Evolutionary conservation across 2,113 vertebrate species (phyloP).

Genomic region (Spizaetus ornatus): DNA sequence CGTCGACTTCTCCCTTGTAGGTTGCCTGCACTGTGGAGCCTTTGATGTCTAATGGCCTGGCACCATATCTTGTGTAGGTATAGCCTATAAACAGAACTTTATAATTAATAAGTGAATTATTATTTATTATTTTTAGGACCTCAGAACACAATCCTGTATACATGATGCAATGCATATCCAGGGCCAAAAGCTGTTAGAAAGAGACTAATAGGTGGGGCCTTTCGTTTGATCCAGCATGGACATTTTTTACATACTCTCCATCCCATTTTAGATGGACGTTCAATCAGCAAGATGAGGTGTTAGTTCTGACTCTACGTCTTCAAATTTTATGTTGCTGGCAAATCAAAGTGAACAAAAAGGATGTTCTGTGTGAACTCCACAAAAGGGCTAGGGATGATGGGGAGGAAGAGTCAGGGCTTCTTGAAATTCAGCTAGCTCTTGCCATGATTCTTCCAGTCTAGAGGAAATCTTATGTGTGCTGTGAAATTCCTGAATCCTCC

Average conservation of each 20-base stretch:
- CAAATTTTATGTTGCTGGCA: neutral
- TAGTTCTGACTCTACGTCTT: neutral
- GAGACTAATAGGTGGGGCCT: neutral
- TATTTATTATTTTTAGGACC: neutral
- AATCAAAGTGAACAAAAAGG: neutral
- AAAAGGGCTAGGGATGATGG: neutral
- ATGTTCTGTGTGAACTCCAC: neutral
- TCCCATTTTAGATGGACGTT: neutral
- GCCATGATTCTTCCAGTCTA: neutral
- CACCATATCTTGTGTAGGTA: neutral
- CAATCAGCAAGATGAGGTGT: neutral
- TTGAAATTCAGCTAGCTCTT: neutral
- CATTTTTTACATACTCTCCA: neutral
- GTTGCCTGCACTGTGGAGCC: neutral
- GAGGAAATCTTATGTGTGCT: neutral
- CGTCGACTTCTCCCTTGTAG: neutral
- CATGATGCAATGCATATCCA: neutral
- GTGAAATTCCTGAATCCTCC: neutral
- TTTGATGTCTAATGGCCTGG: slow-evolving; percentile 10
- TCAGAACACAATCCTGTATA: neutral
- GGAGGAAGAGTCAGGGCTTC: neutral
- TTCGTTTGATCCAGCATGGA: neutral
- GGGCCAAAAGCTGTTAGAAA: neutral
- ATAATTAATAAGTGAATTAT: neutral
- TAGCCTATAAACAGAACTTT: neutral